Base-by-base conservation (phyloP, 92 coral and sea anemone genomes). In the Epizoanthus scotinus region DNA sequence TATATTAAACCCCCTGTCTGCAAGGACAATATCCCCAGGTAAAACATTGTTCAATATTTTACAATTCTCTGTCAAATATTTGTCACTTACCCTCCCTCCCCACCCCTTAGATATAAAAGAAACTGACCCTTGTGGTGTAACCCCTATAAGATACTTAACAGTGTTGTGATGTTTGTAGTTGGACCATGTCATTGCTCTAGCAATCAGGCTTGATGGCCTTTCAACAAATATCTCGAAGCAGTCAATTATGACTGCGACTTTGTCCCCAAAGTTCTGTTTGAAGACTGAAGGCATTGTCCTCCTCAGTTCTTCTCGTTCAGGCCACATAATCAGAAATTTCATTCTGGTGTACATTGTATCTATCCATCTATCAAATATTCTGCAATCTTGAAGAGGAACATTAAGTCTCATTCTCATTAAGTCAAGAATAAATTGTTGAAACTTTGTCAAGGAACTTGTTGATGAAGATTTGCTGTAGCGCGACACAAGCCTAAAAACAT, bases 71-170 rank as follows among this genome's bases (percentile, higher is more conserved):
- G 81, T 83, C 22, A 83, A 22, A 36, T 83, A 15, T 60, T 83
- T 68, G 71, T 86, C 89, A 54, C 86, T 81, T 17, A 53, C 89
- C 64, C 86, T 81, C 1, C 90, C 87, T 13, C 90, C 90, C 87
- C 84, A 87, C 22, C 83, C 90, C 50, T 82, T 87, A 20, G 87
- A 82, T 24, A 87, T 82, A 68, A 87, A 87, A 8, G 84, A 57
- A 10, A 83, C 71, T 53, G 70, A 60, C 29, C 89, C 89, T 70
- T 85, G 86, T 15, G 90, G 90, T 42, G 90, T 68, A 34, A 86
- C 82, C 19, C 90, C 90, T 58, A 87, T 87, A 2, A 87, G 55
- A 44, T 73, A 83, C 50, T 87, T 87, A 36, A 86, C 82, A 2
- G 90, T 86, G 73, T 86, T 86, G 79, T 86, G 82, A 49, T 80